Base-by-base conservation (phyloP, 2,888 invertebrate species). In the Apodemia hepburni region DNA sequence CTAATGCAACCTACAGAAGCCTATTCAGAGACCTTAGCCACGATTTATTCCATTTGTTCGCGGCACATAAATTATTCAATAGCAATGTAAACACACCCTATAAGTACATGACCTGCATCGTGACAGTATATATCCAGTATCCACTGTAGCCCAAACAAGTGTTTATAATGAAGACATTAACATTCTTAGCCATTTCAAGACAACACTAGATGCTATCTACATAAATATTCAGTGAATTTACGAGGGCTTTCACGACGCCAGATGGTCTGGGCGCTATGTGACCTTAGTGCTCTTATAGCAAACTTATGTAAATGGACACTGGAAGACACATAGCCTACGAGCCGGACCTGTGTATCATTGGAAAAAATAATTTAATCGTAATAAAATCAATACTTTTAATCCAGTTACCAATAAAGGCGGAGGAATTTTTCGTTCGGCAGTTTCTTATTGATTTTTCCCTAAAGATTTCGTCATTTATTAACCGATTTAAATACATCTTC, bases 161-260 rank as follows among this genome's bases (percentile, higher is more conserved):
- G 68, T 70, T 72, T 66, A 73, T 80, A 78, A 84, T 84, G 81
- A 81, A 82, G 82, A 80, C 81, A 83, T 84, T 81, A 82, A 80
- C 78, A 83, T 80, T 78, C 80, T 78, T 78, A 69, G 68, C 79
- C 79, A 73, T 79, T 78, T 76, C 73, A 70, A 74, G 54, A 54
- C 54, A 54, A 54, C 59, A 54, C 61, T 59, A 65, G 66, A 68
- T 64, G 61, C 59, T 68, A 65, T 64, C 63, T 60, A 61, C 35
- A 59, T 69, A 63, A 66, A 66, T 67, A 67, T 70, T 65, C 54
- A 64, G 64, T 63, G 69, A 66, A 72, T 71, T 70, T 69, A 72
- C 70, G 70, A 72, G 71, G 73, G 73, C 75, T 78, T 75, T 76
- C 76, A 69, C 72, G 77, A 67, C 72, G 75, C 75, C 79, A 80